Evolutionary conservation across 2,797 vertebrate species (phyloP), one percentile per base, ranked within the genome.

Genomic region (Fratercula arctica): DNA sequence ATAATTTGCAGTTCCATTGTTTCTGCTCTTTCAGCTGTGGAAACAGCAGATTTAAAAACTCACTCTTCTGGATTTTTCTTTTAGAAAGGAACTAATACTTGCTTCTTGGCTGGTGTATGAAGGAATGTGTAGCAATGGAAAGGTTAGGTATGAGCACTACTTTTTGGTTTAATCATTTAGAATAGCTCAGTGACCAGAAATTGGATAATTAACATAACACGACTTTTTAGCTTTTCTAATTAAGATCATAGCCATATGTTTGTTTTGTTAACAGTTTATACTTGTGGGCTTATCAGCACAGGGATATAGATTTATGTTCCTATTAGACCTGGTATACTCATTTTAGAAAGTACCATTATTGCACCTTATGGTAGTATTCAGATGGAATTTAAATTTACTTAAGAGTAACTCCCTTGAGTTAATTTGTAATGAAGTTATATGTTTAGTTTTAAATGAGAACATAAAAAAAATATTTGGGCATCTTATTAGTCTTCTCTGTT

Each of bases 161-260:
- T 61, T 80, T 82, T 89, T 68, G 25, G 12, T 73, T 82, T 95
- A 39, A 73, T 59, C 54, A 43, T 95, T 84, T 91, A 81, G 66
- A 93, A 57, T 87, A 81, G 57, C 85, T 95, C 86, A 95, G 50
- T 70, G 89, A 66, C 90, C 89, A 89, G 88, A 96, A 96, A 35
- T 96, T 59, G 92, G 59, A 39, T 57, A 95, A 83, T 79, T 92
- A 95, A 37, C 54, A 13, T 80, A 83, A 67, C 16, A 28, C 33
- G 39, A 48, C 54, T 95, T 48, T 93, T 95, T 93, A 94, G 61
- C 53, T 96, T 93, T 90, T 87, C 51, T 95, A 48, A 46, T 95
- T 94, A 85, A 59, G 46, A 61, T 45, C 39, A 23, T 56, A 53
- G 50, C 75, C n/a, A 48, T 92, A 76, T 57, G 64, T 89, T 94